Conservation (phyloP, 2,888 invertebrate genomes). For the Zelleria hepariella region DNA sequence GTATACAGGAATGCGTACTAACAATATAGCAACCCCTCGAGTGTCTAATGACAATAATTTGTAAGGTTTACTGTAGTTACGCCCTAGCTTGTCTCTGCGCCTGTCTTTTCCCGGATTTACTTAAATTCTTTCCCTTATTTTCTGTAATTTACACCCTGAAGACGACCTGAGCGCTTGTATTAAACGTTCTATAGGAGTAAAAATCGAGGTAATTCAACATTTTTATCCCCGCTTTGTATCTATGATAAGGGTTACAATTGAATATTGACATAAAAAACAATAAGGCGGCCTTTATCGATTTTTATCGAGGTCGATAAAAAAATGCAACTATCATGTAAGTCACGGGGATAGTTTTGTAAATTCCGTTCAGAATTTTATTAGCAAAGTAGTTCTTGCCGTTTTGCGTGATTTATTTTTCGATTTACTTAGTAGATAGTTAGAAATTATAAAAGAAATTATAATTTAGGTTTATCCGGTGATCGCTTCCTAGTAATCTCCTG, state of each 20-base stretch:
- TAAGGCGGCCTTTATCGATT: too few species aligned
- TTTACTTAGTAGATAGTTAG: neutral
- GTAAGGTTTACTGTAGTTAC: constrained; percentile 51
- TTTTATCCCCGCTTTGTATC: too few species aligned
- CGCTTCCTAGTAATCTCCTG: neutral
- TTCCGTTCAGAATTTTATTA: too few species aligned
- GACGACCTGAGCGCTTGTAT: too few species aligned
- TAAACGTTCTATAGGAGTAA: too few species aligned
- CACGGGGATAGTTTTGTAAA: too few species aligned
- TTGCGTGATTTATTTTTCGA: neutral
- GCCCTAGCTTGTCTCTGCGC: constrained; percentile 24
- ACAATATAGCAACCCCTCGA: constrained; percentile 32
- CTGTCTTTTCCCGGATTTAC: constrained; percentile 35
- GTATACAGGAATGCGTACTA: constrained; percentile 55
- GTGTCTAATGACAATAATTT: constrained; percentile 62
- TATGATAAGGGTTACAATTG: too few species aligned
- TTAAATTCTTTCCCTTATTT: neutral
- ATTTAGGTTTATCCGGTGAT: neutral
- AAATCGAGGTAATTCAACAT: too few species aligned
- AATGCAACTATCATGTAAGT: too few species aligned
- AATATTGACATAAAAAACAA: too few species aligned
- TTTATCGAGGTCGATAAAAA: too few species aligned
- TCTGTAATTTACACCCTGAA: too few species aligned
- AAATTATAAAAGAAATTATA: neutral
- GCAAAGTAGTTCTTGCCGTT: neutral